Percentiles rank a stretch among this genome's conserved stretches.
Conservation (phyloP, 2,113 vertebrate genomes). For the Heterochromis multidens region DNA sequence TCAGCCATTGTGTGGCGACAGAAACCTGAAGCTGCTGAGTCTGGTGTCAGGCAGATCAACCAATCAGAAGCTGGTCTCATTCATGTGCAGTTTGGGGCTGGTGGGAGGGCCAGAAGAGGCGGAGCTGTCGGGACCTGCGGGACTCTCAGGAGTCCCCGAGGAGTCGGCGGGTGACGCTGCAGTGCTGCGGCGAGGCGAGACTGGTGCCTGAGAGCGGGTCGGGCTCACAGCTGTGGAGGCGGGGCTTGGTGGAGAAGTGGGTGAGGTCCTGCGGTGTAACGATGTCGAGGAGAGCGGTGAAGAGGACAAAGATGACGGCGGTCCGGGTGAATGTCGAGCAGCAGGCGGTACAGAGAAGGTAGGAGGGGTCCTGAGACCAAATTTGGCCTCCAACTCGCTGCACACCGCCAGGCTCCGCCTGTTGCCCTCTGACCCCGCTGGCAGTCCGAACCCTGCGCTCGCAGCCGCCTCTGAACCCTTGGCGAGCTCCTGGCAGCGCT, state of each 20-base stretch:
- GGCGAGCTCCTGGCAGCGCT: constrained; percentile 86
- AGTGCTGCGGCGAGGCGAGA: neutral
- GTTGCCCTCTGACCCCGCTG: constrained; percentile 27
- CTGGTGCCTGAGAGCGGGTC: neutral
- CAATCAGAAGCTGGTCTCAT: constrained; percentile 87
- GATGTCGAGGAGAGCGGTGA: neutral
- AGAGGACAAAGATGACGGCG: neutral
- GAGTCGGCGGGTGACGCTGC: constrained; percentile 16
- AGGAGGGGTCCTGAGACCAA: constrained; percentile 43
- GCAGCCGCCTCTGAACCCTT: constrained; percentile 63
- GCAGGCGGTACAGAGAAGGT: constrained; percentile 41
- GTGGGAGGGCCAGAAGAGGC: constrained; percentile 40
- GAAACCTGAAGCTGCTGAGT: neutral
- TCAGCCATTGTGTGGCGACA: neutral
- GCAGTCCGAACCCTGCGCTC: neutral
- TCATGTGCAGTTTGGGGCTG: constrained; percentile 79
- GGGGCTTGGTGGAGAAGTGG: constrained; percentile 44
- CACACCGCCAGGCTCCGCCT: constrained; percentile 65
- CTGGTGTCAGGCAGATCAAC: neutral
- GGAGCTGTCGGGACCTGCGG: constrained; percentile 26
- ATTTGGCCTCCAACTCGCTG: constrained; percentile 67
- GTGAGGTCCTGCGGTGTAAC: neutral
- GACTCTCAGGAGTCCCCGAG: constrained; percentile 17
- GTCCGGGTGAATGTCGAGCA: neutral
- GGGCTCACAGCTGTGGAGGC: constrained; percentile 38